A percentile compares a stretch with the other conserved stretches of the same genome.
phyloP scores from a whole-genome alignment of 1,140 invertebrate species.

The Vollenhovia emeryi region DNA sequence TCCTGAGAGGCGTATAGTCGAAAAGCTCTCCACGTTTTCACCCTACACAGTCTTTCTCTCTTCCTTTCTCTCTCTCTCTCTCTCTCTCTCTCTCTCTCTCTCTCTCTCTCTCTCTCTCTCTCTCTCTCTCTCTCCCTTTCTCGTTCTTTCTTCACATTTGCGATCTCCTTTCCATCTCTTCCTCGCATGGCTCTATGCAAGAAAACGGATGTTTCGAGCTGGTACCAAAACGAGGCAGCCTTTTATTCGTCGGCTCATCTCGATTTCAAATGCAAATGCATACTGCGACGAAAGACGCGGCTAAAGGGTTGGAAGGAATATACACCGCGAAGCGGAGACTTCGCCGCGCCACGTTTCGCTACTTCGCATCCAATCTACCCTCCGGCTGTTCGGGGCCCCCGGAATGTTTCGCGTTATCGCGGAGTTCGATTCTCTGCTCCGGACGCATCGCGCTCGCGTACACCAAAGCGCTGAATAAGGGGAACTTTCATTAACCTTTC shows the following conservation, averaged over 20 bases:
- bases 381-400: background rate
- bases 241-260: slow-evolving; percentile 78
- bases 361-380: slow-evolving; percentile 57
- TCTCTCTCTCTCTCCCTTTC: background rate
- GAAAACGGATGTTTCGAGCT: slow-evolving; percentile 55
- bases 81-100: background rate
- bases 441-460: slow-evolving; percentile 16
- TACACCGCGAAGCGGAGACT: slow-evolving; percentile 18
- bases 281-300: slow-evolving; percentile 63
- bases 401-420: slow-evolving; percentile 40
- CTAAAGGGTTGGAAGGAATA: slow-evolving; percentile 37
- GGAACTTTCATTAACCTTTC: slow-evolving; percentile 50
- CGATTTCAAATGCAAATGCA: slow-evolving; percentile 83
- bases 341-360: slow-evolving; percentile 31
- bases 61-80: background rate
- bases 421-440: slow-evolving; percentile 33
- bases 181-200: slow-evolving; percentile 2
- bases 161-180: slow-evolving; percentile 4
- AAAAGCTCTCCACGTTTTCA: slow-evolving; percentile 53
- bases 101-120: background rate
- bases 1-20: slow-evolving; percentile 50
- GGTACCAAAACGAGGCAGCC: slow-evolving; percentile 17
- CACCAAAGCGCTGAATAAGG: background rate
- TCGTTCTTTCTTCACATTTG: background rate
- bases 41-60: background rate